Evolutionary conservation across 1,140 invertebrate genomes (phyloP).

Genomic region (Melipona quadrifasciata): DNA sequence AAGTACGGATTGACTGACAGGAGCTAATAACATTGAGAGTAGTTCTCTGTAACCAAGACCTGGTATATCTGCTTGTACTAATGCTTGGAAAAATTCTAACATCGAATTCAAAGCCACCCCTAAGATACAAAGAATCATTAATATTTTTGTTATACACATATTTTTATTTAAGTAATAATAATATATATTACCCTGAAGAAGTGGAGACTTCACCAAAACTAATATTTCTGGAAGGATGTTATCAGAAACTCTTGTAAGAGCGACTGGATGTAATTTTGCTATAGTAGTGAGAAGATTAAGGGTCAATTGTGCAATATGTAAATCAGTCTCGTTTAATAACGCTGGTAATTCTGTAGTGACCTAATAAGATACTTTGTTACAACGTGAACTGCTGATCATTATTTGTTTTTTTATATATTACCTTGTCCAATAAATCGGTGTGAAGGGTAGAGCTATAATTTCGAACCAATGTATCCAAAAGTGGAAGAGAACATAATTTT

Average conservation of each 20-base stretch:
- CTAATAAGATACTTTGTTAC: slow-evolving; percentile 55
- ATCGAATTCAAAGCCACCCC: slow-evolving; percentile 93
- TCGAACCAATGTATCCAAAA: slow-evolving; percentile 94
- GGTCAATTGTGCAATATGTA: slow-evolving; percentile 97
- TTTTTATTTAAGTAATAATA: not conserved
- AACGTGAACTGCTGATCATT: not conserved
- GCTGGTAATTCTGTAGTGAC: slow-evolving; percentile 93
- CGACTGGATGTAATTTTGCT: slow-evolving; percentile 86
- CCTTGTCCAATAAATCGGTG: slow-evolving; percentile 88
- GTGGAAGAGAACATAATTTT: slow-evolving; percentile 94
- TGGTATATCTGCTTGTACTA: slow-evolving; percentile 91
- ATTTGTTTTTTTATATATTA: slow-evolving; percentile 65
- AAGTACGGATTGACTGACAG: slow-evolving; percentile 82
- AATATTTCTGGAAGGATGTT: slow-evolving; percentile 93
- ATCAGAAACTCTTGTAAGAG: slow-evolving; percentile 86
- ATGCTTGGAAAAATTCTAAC: slow-evolving; percentile 94
- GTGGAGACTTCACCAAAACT: slow-evolving; percentile 92
- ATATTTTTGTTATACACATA: not conserved
- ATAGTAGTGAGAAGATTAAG: slow-evolving; percentile 90
- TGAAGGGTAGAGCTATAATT: slow-evolving; percentile 90
- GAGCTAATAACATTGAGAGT: slow-evolving; percentile 87
- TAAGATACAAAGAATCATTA: slow-evolving; percentile 67
- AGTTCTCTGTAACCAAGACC: slow-evolving; percentile 92
- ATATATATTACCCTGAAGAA: slow-evolving; percentile 86
- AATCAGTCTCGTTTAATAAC: slow-evolving; percentile 95